These are phyloP conservation scores for Tetragonisca angustula DNA, from an alignment of 2,888 invertebrate genomes.

Conservation along the genomic window DNA sequence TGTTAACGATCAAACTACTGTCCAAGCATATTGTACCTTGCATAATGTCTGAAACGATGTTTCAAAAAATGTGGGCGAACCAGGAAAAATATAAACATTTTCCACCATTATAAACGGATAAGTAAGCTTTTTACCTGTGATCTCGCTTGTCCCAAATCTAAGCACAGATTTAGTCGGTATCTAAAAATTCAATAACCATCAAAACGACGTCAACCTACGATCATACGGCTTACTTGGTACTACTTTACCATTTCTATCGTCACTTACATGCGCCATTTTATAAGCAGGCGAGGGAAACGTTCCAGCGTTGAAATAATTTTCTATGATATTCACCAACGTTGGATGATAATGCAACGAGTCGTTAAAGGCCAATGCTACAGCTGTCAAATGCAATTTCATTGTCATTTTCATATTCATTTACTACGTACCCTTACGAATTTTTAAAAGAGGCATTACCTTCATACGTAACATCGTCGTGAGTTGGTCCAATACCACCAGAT, in stretches of 20 bases:
- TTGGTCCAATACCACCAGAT: slow-evolving; percentile 91
- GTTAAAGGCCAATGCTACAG: slow-evolving; percentile 85
- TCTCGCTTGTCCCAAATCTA: slow-evolving; percentile 80
- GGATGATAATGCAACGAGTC: slow-evolving; percentile 84
- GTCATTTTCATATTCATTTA: no score
- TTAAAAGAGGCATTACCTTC: slow-evolving; percentile 84
- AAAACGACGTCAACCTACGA: slow-evolving; percentile 19
- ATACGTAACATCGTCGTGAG: slow-evolving; percentile 91
- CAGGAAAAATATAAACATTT: slow-evolving; percentile 90
- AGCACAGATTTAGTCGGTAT: slow-evolving; percentile 84
- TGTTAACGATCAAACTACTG: not conserved
- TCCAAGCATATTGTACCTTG: slow-evolving; percentile 68
- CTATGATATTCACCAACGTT: slow-evolving; percentile 84
- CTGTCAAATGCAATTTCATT: slow-evolving; percentile 72
- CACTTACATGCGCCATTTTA: slow-evolving; percentile 81
- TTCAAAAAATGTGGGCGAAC: slow-evolving; percentile 87
- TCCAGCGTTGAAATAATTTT: slow-evolving; percentile 82
- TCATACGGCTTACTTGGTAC: not conserved
- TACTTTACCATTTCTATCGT: not conserved
- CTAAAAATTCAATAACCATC: slow-evolving; percentile 77
- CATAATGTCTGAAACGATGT: slow-evolving; percentile 81
- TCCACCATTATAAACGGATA: slow-evolving; percentile 85
- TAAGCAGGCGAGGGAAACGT: slow-evolving; percentile 83
- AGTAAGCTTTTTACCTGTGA: slow-evolving; percentile 74
- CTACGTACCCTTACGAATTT: not conserved